Evolutionary conservation across 2,113 vertebrate species (phyloP), one percentile per base, ranked within the genome.

Genomic region (Lethenteron camtschaticum): DNA sequence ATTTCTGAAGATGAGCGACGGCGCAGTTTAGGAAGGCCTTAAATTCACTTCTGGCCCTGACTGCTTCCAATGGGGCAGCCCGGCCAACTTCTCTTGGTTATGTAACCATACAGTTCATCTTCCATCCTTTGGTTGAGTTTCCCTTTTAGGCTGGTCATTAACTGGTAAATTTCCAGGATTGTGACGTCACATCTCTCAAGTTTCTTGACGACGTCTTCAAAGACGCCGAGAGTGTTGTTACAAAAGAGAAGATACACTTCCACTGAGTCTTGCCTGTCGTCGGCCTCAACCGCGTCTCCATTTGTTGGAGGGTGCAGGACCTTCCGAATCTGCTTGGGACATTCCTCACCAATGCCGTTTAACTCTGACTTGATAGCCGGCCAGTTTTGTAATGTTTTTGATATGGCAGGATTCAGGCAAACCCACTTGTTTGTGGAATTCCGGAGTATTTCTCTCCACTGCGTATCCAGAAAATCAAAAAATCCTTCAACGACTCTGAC

Each of bases 51-150:
- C 18, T 73, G 68, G 71, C 73, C 56, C 12, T 71, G 10, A 69
- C 72, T 71, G 70, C 70, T 20, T 73, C 69, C 72, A 55, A 56
- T 70, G 70, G 71, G 63, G 20, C 13, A 63, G 60, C 60, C n/a
- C 12, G 16, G 72, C 71, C 70, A 75, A 68, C 73, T 71, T 74
- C 57, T 13, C 69, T 75, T 74, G 11, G 73, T 75, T 63, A 74
- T 60, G 72, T 74, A 75, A 24, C 72, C 73, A 72, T 72, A 73
- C 56, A 75, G 71, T 16, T 73, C 58, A 58, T 75, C 69, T 72
- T 73, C 73, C 69, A 68, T 56, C 70, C 71, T 75, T 72, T 75
- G 71, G 20, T 55, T 70, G 8, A 72, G 59, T 58, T 70, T 72
- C 58, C n/a, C 14, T 57, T n/a, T 57, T 55, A 71, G 56, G 20